Percentiles rank a stretch among this genome's conserved stretches.
Conservation (phyloP, 2,888 invertebrate genomes). For the Monochamus alternatus region DNA sequence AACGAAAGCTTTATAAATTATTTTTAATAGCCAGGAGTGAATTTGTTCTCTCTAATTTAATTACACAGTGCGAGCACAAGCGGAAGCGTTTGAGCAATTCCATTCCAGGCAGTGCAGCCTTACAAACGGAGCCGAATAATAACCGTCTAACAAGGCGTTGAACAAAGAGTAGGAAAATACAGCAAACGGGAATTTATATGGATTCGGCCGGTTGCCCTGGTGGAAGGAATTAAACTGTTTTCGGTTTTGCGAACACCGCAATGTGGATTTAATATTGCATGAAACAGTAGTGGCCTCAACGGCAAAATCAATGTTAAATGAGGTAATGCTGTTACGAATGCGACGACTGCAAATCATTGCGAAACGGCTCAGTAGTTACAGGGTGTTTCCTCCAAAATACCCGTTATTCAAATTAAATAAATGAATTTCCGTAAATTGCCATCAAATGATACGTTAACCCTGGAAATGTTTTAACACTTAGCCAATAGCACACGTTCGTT, state of each 20-base stretch:
- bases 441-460: too few species aligned
- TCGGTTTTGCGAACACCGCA: neutral
- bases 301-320: neutral
- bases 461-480: too few species aligned
- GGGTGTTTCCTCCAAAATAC: too few species aligned
- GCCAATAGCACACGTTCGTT: too few species aligned
- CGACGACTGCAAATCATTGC: neutral
- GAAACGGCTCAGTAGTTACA: neutral
- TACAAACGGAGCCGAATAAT: neutral
- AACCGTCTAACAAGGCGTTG: neutral
- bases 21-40: neutral
- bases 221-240: neutral
- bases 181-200: neutral
- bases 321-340: neutral
- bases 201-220: neutral
- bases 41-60: neutral
- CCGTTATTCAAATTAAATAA: too few species aligned
- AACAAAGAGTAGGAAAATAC: neutral
- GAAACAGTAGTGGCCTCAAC: neutral
- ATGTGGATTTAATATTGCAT: constrained; percentile 2
- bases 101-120: neutral
- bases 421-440: too few species aligned
- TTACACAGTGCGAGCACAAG: neutral
- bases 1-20: constrained; percentile 1
- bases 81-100: neutral